Evolutionary conservation across 2,113 vertebrate genomes (phyloP), one percentile per base, ranked within the genome.

Genomic region (Pachyramphus minor): DNA sequence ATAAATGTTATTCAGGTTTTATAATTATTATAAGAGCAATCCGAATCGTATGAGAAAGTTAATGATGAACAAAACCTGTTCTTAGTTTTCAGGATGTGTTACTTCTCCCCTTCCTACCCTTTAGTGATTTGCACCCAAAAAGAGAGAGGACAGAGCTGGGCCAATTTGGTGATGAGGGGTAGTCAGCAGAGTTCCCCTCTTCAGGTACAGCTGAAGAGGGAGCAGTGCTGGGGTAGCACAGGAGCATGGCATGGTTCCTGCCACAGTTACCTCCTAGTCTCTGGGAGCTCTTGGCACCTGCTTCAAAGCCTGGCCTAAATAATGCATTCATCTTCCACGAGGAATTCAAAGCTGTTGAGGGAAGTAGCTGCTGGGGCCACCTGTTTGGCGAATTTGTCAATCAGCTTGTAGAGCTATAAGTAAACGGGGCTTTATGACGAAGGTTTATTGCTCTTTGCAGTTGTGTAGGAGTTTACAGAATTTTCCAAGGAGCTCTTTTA

Each of bases 271-370:
- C 91, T 90, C 68, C 83, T 89, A 30, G 50, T 67, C 58, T 77
- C 63, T 78, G 83, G 45, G 37, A 86, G 47, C 74, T 84, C 85
- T 93, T 97, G 97, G 95, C 89, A 97, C 75, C 89, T 63, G 21
- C 89, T 85, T 87, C 0, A 1, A 90, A 50, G 27, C 81, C 62
- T 84, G 73, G 73, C 94, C 79, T 95, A 93, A 96, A 88, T 76
- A 76, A 69, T 8, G 3, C 8, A 9, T 90, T 96, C 93, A 60
- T 84, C 42, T 95, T 95, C 89, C 69, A 89, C 0, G 0, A 82
- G 76, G 63, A 85, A 69, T 60, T 96, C 56, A 88, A 78, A 96
- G 82, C 83, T 93, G 10, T 35, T 83, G 93, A 97, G 90, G 52
- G 88, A 89, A 96, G 72, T 89, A 90, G 83, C 63, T 87, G 79